phyloP scores from a whole-genome alignment of 2,797 vertebrate genomes.

The Anomalospiza imberbis region DNA sequence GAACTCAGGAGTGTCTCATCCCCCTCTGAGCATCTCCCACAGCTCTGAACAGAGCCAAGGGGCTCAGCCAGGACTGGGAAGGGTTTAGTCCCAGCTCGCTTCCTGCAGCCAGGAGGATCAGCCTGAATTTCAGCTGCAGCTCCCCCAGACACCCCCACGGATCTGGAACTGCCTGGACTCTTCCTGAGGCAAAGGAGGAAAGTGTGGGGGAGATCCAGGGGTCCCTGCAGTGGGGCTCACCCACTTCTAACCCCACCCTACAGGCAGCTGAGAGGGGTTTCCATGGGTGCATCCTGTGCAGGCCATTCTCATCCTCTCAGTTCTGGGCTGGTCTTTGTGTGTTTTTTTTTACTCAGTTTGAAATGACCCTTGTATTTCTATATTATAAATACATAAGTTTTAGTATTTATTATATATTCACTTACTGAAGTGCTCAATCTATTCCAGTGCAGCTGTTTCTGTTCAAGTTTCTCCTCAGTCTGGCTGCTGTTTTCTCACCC shows the following conservation, averaged over 20 bases:
- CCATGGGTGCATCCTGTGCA: neutral
- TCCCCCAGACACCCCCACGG: neutral
- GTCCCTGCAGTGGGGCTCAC: neutral
- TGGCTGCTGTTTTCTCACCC: neutral
- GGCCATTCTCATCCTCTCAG: neutral
- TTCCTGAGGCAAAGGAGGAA: neutral
- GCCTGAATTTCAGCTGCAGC: neutral
- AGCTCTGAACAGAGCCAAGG: neutral
- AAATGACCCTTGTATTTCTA: neutral
- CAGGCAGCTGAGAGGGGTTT: neutral
- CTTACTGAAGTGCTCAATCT: neutral
- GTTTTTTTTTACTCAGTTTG: neutral
- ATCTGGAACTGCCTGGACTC: neutral
- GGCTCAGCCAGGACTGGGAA: neutral
- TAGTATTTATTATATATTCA: neutral
- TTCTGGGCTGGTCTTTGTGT: neutral
- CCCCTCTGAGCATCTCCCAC: neutral
- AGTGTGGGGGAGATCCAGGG: neutral
- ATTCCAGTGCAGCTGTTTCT: neutral
- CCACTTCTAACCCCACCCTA: too few relatives aligned
- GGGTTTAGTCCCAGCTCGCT: neutral
- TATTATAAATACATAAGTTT: fast-evolving
- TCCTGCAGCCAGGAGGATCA: neutral
- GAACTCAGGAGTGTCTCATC: neutral
- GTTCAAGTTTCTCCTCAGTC: neutral